Conservation (phyloP, 2,797 vertebrate species). For the Phaenicophaeus curvirostris region DNA sequence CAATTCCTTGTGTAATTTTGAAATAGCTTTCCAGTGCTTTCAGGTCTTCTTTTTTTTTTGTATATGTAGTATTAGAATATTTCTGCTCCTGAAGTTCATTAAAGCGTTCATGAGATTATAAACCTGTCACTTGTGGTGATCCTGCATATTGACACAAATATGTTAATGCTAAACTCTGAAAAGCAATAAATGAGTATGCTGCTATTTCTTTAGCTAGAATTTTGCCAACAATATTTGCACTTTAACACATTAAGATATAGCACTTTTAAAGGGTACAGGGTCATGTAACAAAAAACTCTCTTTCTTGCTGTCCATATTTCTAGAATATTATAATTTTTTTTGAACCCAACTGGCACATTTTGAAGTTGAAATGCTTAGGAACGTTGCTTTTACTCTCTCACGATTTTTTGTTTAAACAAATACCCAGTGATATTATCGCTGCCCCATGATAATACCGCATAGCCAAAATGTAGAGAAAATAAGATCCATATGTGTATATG, state of each 20-base stretch:
- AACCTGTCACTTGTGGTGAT: background rate
- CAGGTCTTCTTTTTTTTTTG: background rate
- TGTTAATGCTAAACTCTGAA: background rate
- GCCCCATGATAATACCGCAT: background rate
- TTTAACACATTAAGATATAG: background rate
- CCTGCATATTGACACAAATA: conserved; percentile 6
- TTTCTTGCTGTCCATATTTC: background rate
- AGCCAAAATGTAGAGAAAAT: background rate
- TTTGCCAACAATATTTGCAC: background rate
- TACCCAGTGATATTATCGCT: background rate
- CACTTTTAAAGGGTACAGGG: background rate
- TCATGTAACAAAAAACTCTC: background rate
- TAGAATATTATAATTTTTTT: background rate
- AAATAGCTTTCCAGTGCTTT: background rate
- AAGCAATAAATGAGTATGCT: background rate
- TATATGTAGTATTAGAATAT: background rate
- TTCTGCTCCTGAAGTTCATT: conserved; percentile 10
- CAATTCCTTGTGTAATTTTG: background rate
- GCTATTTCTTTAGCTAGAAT: background rate
- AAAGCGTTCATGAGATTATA: background rate
- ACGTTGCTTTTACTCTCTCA: background rate
- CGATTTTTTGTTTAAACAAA: background rate
- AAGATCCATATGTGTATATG: background rate
- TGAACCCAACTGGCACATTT: background rate
- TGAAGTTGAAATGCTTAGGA: background rate